Evolutionary conservation across 2,113 vertebrate genomes (phyloP).

Genomic region (Psettodes erumei): DNA sequence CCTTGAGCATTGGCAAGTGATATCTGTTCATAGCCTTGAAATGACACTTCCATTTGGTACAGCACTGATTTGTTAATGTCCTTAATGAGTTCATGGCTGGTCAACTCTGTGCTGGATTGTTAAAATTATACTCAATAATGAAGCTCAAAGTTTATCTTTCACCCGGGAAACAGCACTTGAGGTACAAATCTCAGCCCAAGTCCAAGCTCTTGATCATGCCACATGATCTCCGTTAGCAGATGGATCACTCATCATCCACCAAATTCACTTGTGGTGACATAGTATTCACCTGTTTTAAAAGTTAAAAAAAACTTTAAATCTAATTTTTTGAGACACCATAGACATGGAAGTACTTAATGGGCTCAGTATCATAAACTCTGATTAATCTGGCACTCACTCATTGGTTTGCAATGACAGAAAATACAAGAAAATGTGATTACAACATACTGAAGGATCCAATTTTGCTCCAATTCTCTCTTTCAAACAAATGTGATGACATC

Average conservation of each 20-base stretch:
- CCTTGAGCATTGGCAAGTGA: conserved; percentile 31
- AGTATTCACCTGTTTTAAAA: background rate
- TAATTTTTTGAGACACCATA: background rate
- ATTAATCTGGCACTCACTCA: background rate
- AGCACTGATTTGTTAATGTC: background rate
- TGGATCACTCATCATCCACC: background rate
- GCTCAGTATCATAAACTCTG: background rate
- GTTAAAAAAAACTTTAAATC: background rate
- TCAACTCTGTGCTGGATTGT: background rate
- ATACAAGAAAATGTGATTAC: background rate
- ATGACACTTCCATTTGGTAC: conserved; percentile 25
- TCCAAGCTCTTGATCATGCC: background rate
- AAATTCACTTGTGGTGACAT: background rate
- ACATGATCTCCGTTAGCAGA: background rate
- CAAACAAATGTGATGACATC: background rate
- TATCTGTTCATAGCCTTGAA: conserved; percentile 17
- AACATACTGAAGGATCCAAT: background rate
- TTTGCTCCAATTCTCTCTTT: background rate
- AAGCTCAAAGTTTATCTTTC: background rate
- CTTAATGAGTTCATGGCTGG: background rate
- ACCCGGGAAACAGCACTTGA: background rate
- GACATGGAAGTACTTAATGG: background rate
- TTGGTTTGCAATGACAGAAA: background rate
- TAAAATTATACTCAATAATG: background rate
- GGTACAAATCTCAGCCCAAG: background rate